Base-by-base conservation (phyloP, 2,113 vertebrate genomes). In the Hippocampus barbouri region DNA sequence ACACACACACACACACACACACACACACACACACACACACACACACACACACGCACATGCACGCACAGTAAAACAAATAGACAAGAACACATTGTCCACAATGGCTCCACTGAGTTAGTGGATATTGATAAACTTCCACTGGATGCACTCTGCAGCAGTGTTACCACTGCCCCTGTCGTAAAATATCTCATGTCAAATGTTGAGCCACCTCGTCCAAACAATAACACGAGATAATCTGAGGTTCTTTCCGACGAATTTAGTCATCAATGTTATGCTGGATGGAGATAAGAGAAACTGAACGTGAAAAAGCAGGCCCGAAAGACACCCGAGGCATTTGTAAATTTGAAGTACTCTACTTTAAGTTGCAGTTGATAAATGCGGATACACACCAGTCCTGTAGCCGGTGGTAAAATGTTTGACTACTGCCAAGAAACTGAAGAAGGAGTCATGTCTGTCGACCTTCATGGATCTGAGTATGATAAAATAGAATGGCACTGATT, bases 61-160 rank as follows among this genome's bases (percentile, higher is more conserved):
- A 59, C 56, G 34, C 34, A 38, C 34, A 38, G 5, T 38, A 38
- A 66, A 72, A 78, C 71, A 84, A 83, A 84, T 51, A 83, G 68
- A 85, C 78, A 79, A 76, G 70, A 76, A 76, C 69, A 69, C 71
- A 79, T 77, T 90, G 88, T 89, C 72, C 63, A 6, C 75, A 81
- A 43, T 82, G 82, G 74, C 83, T 83, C 77, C 70, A 80, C 79
- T 87, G 69, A 76, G 80, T 82, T 85, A 81, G 86, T 88, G 74
- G 79, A 86, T 90, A 91, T 89, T 91, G 87, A 90, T 88, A 86
- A 85, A 83, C 79, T 77, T 79, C 71, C 77, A 87, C 54, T 86
- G 84, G 70, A 73, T 82, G 83, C 75, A 60, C 76, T 78, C 72
- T 66, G 70, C 59, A 80, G 76, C 68, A 71, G 47, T 25, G 30